Conservation (phyloP, 2,888 invertebrate genomes). For the Ceriagrion tenellum region DNA sequence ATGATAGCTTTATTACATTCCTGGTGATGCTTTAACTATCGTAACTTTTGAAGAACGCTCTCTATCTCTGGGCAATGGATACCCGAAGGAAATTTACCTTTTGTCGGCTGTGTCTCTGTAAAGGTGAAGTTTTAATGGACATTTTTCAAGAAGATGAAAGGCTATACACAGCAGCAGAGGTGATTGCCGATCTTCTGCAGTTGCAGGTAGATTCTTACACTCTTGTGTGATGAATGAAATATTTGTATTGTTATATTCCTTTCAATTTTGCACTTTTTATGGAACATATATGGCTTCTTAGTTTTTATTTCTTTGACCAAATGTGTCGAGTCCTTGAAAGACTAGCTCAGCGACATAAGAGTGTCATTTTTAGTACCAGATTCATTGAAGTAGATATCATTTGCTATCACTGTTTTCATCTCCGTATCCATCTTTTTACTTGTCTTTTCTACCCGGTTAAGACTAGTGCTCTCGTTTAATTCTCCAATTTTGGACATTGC, state of each 20-base stretch:
- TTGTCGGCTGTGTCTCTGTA: constrained; percentile 25
- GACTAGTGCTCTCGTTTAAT: too few relatives aligned
- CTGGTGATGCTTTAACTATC: background rate
- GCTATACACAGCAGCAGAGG: constrained; percentile 1
- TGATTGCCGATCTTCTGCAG: background rate
- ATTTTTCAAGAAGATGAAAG: constrained; percentile 30
- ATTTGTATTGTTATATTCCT: background rate
- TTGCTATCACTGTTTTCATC: too few relatives aligned
- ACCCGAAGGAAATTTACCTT: background rate
- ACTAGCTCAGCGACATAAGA: too few relatives aligned
- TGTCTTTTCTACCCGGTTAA: too few relatives aligned
- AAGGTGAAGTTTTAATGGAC: constrained; percentile 31
- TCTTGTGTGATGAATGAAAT: background rate
- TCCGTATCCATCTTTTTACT: too few relatives aligned
- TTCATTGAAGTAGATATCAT: too few relatives aligned
- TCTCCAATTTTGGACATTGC: too few relatives aligned
- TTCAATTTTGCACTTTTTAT: background rate
- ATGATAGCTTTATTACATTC: background rate
- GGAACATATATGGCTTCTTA: too few relatives aligned
- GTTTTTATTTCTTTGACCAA: too few relatives aligned
- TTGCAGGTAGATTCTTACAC: background rate
- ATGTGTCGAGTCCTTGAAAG: too few relatives aligned
- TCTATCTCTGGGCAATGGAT: background rate
- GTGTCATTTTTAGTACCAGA: too few relatives aligned
- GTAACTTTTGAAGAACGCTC: background rate